Evolutionary conservation across 2,888 invertebrate species (phyloP), one percentile per base, ranked within the genome.

Genomic region (Epinotia ramella): DNA sequence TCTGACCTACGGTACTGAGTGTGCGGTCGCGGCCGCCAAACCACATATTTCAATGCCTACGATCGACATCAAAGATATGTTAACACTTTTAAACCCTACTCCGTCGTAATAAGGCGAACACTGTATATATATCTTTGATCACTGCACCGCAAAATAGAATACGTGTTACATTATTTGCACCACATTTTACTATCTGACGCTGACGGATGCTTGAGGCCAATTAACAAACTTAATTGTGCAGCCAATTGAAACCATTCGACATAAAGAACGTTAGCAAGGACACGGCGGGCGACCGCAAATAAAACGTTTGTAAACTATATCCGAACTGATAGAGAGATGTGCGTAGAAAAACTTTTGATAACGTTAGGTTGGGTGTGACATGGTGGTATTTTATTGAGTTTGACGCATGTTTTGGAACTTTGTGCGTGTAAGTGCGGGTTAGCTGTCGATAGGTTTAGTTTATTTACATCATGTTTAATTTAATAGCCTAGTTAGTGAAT

Each of bases 341-440:
- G 49, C 65, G 65, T 65, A 65, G 24, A 65, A 65, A 65, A 62
- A 65, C 16, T 65, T 65, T 53, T 49, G 65, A 65, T 65, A 65
- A 49, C 49, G 49, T 65, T 65, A 65, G 9, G 64, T 18, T 24
- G 46, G 46, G 65, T 9, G 28, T 28, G 49, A 65, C 65, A 65
- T 28, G 65, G 65, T 65, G 49, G 24, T 28, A 65, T 49, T 16
- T 65, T 16, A 65, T 65, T 53, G 65, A 46, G 65, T 65, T 46
- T 49, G 28, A 16, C 49, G 20, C 49, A 49, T 49, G 65, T 16
- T 16, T 16, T 65, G 65, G 49, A 65, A 65, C 65, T 65, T 65
- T 49, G 46, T 18, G 64, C 24, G 53, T n/a, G 28, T 60, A 13
- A 7, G 60, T 28, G 28, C 16, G 16, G 13, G 28, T 13, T 16